Base-by-base conservation (phyloP, 1,140 invertebrate genomes). In the Thaumatotibia leucotreta region DNA sequence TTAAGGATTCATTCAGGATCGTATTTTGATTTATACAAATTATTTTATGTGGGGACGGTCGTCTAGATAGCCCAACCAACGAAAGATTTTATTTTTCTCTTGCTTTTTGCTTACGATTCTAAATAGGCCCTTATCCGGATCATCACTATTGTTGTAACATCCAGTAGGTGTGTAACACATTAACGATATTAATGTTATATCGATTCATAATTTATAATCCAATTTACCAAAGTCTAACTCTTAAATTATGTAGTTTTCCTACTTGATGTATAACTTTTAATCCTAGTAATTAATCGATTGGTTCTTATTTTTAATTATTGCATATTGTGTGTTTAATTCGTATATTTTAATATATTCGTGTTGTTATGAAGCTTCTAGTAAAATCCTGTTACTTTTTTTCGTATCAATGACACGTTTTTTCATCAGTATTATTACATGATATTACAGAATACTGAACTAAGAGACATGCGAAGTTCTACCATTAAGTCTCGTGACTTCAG, bases 191-290 rank as follows among this genome's bases (percentile, higher is more conserved):
- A 45, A 45, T 17, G 17, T 17, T 20, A n/a, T n/a, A n/a, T 20
- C 9, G 2, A 45, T 9, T 20, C 17, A 0, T 45, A 45, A 20
- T 45, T 20, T 20, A 45, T 45, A 45, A 20, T 2, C 6, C 39
- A 1, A 68, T 65, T 66, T 73, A 74, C 72, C 72, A 74, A 74
- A 74, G 72, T 65, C 61, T 64, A 58, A 66, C 24, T 64, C 11
- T 14, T 73, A 70, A 67, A 39, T 65, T 32, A 39, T n/a, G 9
- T 39, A 45, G 24, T 31, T 39, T 63, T 63, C 33, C 24, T 24
- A 63, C 10, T 17, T 32, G 29, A 14, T 31, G n/a, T 17, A 45
- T 45, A 45, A 20, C 14, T 20, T 20, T 45, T 8, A 6, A 9
- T 6, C 27, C 27, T 45, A 17, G 14, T 45, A 20, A 1, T 45